Percentiles rank a stretch among this genome's conserved stretches.
These are phyloP conservation scores for Zaprionus inermis DNA, from an alignment of 1,140 invertebrate genomes.

Conservation along the genomic window DNA sequence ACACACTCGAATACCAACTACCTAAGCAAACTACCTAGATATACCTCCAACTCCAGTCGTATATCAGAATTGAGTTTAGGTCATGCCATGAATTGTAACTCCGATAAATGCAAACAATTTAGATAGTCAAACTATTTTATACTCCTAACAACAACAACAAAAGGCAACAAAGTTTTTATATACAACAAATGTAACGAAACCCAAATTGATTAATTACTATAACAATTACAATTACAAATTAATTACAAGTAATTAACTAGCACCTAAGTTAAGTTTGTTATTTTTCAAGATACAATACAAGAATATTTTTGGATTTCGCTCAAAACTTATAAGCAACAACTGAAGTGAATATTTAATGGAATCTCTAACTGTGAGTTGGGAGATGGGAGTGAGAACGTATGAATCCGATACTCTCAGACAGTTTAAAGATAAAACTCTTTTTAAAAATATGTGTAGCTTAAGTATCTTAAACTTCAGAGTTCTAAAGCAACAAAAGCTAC, in stretches of 20 bases:
- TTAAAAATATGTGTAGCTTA: no score
- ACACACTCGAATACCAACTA: constrained; percentile 36
- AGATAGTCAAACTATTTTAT: constrained; percentile 81
- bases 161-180: constrained; percentile 62
- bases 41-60: background rate
- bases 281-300: constrained; percentile 72
- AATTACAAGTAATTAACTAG: constrained; percentile 48
- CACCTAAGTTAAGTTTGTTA: constrained; percentile 80
- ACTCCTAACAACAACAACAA: constrained; percentile 27
- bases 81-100: constrained; percentile 52
- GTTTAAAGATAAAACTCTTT: no score
- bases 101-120: constrained; percentile 59
- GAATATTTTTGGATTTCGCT: constrained; percentile 80
- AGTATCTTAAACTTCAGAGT: no score
- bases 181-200: constrained; percentile 8
- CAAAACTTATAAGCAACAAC: constrained; percentile 30
- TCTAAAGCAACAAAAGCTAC: no score
- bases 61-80: constrained; percentile 14
- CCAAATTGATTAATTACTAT: background rate
- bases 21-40: constrained; percentile 11
- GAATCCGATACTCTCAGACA: no score
- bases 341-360: background rate
- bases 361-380: no score
- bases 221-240: constrained; percentile 14
- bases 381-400: no score